Base-by-base conservation (phyloP, 92 coral and sea anemone species). In the Meandrina meandrites region DNA sequence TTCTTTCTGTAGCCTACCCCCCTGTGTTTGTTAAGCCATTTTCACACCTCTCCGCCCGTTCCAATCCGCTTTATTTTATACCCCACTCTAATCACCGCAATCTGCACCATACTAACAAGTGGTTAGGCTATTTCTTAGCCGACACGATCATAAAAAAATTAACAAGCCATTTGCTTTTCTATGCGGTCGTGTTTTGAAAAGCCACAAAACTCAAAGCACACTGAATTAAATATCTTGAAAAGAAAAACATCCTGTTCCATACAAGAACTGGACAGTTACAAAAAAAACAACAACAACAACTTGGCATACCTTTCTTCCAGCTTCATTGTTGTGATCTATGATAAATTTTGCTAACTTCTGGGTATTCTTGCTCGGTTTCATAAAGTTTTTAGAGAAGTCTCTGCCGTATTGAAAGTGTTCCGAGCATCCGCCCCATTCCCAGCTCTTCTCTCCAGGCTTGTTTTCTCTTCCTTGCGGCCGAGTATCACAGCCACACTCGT, bases 351-450 rank as follows among this genome's bases (percentile, higher is more conserved):
- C 32, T 30, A 91, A 17, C 50, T 89, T 94, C 40, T 86, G 81
- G 12, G 66, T 40, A 22, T 72, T 85, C 68, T 90, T 90, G 10
- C 79, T 75, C 5, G 97, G 96, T 69, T 96, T 98, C 98, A 96
- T 93, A 69, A 94, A 95, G 1, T 80, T 67, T 31, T 77, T 81
- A 12, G 97, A 90, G 70, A 84, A 89, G 1, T 90, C 91, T 57
- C 85, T 85, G 28, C 99, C 98, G 74, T 68, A 79, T 8, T 83
- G 75, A 21, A 88, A 75, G 84, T 96, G 78, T 56, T 95, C 96
- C n/a, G 96, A 89, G 64, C 99, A 96, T 13, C 98, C 98, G 32
- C 98, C 98, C 98, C 98, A 95, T 27, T 86, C 91, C 94, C 95
- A 96, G 31, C 88, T 79, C 21, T 79, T 0, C 67, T 91, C 91